Evolutionary conservation across 1,140 invertebrate species (phyloP), one percentile per base, ranked within the genome.

Genomic region (Zaprionus camerounensis): DNA sequence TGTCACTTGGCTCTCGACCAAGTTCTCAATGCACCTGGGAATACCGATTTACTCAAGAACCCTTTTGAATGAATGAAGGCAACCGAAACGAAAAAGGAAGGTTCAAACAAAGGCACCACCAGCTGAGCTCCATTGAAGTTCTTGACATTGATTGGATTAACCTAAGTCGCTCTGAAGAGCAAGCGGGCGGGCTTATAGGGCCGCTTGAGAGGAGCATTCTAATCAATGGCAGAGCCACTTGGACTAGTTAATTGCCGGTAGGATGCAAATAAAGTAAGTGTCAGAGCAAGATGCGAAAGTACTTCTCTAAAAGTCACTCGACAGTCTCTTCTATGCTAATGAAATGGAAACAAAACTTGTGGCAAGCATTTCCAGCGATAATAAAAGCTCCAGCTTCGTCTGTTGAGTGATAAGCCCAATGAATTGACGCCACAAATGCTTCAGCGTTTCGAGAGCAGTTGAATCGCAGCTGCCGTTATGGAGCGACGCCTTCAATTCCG

Each of bases 141-240:
- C 67, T 51, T 73, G 79, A 56, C 82, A 84, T 81, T 77, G 75
- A 71, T 74, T 80, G 65, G 71, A 75, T 85, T 75, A 78, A 59
- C 26, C 15, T 63, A 71, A 61, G 62, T 31, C 20, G 55, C 38
- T 46, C 22, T 13, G 55, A 2, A 55, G 15, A 49, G 53, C 38
- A 31, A 2, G 26, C 6, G 26, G 28, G n/a, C 31, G 11, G 28
- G 34, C 41, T 49, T 13, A 6, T 17, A 34, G 36, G 17, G 12
- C 22, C 28, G 26, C 36, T 31, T 17, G 26, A 57, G 36, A 56
- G 34, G n/a, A 62, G 65, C 36, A 44, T 41, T 55, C 57, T 69
- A 74, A 74, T 74, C 57, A 74, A 38, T 57, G 38, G 20, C 28
- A 61, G 62, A 61, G 69, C 17, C 68, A 76, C 74, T 76, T 71